Evolutionary conservation across 2,113 vertebrate genomes (phyloP).

Genomic region (Kryptolebias marmoratus): DNA sequence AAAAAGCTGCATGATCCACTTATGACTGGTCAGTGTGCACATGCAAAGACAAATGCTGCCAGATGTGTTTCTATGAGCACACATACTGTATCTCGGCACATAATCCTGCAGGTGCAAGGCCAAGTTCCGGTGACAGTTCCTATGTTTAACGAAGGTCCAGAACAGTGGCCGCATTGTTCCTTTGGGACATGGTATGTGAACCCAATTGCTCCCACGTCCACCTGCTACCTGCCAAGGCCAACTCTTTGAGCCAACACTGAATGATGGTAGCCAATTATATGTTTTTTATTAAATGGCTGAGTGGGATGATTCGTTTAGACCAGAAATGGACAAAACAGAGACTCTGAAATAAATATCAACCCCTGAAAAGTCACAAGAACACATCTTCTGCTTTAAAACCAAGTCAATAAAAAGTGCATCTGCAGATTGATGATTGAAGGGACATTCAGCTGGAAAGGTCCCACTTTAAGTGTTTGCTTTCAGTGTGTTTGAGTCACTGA

Average conservation of each 20-base stretch:
- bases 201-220: conserved; percentile 56
- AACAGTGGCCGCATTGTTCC: conserved; percentile 70
- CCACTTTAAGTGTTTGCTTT: conserved; percentile 19
- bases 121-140: conserved; percentile 50
- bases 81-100: conserved; percentile 34
- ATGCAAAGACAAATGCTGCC: conserved; percentile 26
- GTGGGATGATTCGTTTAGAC: conserved; percentile 43
- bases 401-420: conserved; percentile 44
- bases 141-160: conserved; percentile 44
- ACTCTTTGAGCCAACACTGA: conserved; percentile 43
- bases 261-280: conserved; percentile 30
- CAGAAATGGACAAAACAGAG: conserved; percentile 66
- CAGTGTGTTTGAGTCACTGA: conserved; percentile 6
- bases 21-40: conserved; percentile 47
- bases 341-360: conserved; percentile 40
- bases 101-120: conserved; percentile 61
- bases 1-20: conserved; percentile 29
- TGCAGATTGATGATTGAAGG: conserved; percentile 17
- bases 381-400: conserved; percentile 50
- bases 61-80: conserved; percentile 35
- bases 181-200: conserved; percentile 70
- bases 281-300: conserved; percentile 53
- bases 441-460: background rate
- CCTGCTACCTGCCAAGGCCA: conserved; percentile 69
- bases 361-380: conserved; percentile 44